These are phyloP conservation scores for Hippocampus barbouri DNA, from an alignment of 2,113 vertebrate species.

Conservation along the genomic window DNA sequence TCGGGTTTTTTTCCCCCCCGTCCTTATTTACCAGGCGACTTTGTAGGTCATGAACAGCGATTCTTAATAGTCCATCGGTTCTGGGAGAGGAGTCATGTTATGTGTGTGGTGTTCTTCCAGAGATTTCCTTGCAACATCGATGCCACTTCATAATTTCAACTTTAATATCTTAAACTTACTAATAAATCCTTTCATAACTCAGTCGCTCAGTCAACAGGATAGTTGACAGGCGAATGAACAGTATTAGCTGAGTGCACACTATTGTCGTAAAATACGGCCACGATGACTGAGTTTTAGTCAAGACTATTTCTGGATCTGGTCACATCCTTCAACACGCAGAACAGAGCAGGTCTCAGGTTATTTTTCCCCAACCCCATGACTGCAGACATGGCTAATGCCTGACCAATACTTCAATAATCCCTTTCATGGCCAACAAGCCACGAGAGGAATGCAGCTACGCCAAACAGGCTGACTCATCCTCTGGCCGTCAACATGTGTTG, in stretches of 20 bases:
- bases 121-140: too few species aligned
- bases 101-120: too few species aligned
- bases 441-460: neutral
- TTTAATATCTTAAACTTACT: neutral
- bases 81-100: too few species aligned
- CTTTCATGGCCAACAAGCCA: neutral
- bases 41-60: neutral
- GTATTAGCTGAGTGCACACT: neutral
- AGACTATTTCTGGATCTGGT: neutral
- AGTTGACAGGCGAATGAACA: slow-evolving; percentile 18
- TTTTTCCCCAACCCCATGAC: slow-evolving; percentile 16
- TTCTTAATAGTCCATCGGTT: neutral
- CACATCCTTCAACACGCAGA: slow-evolving; percentile 9
- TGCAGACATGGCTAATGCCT: neutral
- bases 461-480: neutral
- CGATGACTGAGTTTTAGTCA: slow-evolving; percentile 1
- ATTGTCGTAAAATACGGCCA: slow-evolving; percentile 21
- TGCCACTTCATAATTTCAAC: too few species aligned
- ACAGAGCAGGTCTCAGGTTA: slow-evolving; percentile 17
- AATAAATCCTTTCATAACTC: slow-evolving; percentile 33
- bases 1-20: neutral
- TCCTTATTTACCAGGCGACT: neutral
- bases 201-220: slow-evolving; percentile 27
- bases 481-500: neutral
- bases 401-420: neutral